A percentile compares a stretch with the other conserved stretches of the same genome.
These are phyloP conservation scores for Mycalesis mineus DNA, from an alignment of 2,888 invertebrate genomes.

Conservation along the genomic window DNA sequence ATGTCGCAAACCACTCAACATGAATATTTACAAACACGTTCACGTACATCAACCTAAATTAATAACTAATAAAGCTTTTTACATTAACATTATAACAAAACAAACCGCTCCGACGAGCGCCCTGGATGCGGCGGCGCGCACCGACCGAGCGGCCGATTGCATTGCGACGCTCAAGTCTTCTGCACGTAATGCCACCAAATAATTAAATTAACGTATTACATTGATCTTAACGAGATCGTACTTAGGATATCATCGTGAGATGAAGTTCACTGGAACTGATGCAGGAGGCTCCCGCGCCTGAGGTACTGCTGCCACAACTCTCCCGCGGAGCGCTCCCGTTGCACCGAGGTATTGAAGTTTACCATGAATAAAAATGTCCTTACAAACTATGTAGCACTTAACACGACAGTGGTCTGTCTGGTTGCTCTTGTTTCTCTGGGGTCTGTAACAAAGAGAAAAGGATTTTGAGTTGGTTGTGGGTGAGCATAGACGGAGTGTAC, in stretches of 20 bases:
- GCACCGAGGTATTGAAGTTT: constrained; percentile 64
- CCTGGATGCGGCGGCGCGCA: constrained; percentile 36
- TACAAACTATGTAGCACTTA: constrained; percentile 55
- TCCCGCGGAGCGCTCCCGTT: constrained; percentile 32
- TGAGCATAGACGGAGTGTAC: not conserved
- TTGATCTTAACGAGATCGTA: constrained; percentile 77
- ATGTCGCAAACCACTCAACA: constrained; percentile 58
- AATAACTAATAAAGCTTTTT: constrained; percentile 76
- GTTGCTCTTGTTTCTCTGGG: constrained; percentile 80
- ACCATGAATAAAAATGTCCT: constrained; percentile 62
- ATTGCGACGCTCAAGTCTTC: constrained; percentile 72
- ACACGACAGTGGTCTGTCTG: constrained; percentile 76
- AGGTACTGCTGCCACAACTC: constrained; percentile 35
- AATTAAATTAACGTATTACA: constrained; percentile 61
- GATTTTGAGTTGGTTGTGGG: constrained; percentile 37
- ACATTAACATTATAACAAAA: constrained; percentile 71
- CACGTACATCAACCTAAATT: constrained; percentile 56
- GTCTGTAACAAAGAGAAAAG: constrained; percentile 78
- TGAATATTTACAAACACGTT: constrained; percentile 68
- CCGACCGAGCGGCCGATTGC: constrained; percentile 48
- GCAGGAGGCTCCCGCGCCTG: constrained; percentile 38
- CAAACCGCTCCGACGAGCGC: constrained; percentile 44
- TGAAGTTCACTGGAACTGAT: constrained; percentile 67
- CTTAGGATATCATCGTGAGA: constrained; percentile 72
- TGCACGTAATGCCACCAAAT: constrained; percentile 71